Conservation (phyloP, 2,113 vertebrate species). For the Rhodinocichla rosea region DNA sequence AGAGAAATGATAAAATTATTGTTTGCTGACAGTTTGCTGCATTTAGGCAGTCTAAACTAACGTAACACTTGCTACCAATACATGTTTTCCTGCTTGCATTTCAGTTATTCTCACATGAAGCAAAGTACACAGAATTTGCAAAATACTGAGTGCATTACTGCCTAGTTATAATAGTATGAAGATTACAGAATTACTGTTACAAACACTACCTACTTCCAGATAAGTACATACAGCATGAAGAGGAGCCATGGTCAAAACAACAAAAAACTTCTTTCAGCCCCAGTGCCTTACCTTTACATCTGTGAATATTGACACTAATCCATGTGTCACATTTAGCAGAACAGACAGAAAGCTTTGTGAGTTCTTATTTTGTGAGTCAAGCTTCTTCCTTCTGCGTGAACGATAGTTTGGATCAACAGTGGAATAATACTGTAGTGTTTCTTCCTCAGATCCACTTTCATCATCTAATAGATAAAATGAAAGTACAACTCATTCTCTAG, state of each 20-base stretch:
- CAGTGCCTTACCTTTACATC: conserved; percentile 81
- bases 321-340: conserved; percentile 86
- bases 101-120: neutral
- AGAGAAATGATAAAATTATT: neutral
- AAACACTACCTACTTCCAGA: neutral
- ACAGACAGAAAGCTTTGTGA: conserved; percentile 92
- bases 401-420: conserved; percentile 83
- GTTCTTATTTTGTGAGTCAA: conserved; percentile 84
- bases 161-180: neutral
- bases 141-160: neutral
- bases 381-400: conserved; percentile 87
- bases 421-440: conserved; percentile 85
- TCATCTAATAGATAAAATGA: conserved; percentile 79
- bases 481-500: neutral
- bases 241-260: neutral
- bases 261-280: neutral
- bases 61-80: neutral
- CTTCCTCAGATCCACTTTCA: conserved; percentile 96
- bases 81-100: neutral
- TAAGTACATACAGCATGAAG: neutral
- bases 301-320: conserved; percentile 86
- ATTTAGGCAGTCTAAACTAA: neutral
- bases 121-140: neutral
- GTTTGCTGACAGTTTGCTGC: neutral
- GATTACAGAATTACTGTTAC: neutral